Percentiles rank a stretch among this genome's conserved stretches.
phyloP scores from a whole-genome alignment of 2,888 invertebrate species.

The Oxycera nigricornis region DNA sequence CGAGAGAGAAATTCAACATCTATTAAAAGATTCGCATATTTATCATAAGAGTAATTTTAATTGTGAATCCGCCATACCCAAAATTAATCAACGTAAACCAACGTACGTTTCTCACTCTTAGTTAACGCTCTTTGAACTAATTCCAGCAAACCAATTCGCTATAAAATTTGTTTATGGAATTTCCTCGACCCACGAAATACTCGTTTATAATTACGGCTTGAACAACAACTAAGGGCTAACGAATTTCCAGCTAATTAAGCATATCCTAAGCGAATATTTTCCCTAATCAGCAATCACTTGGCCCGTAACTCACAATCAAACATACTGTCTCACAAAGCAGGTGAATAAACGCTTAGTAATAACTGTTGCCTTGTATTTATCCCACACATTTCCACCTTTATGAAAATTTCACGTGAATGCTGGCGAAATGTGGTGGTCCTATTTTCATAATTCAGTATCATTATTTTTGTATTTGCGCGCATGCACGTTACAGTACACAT shows the following conservation, averaged over 20 bases:
- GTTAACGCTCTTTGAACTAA: too few relatives aligned
- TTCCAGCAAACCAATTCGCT: too few relatives aligned
- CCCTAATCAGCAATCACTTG: neutral
- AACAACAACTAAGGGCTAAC: neutral
- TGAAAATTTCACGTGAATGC: neutral
- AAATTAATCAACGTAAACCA: too few relatives aligned
- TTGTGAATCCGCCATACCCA: too few relatives aligned
- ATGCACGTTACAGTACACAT: too few relatives aligned
- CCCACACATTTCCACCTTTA: neutral
- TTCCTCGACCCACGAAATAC: neutral
- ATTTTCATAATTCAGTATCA: neutral
- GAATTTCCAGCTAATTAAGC: conserved; percentile 2
- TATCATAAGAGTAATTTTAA: too few relatives aligned
- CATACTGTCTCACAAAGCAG: neutral
- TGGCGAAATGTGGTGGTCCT: neutral
- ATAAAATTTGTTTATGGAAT: neutral
- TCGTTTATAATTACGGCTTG: neutral
- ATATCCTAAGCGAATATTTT: neutral
- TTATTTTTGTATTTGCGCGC: neutral
- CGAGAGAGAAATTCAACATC: too few relatives aligned
- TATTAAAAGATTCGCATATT: too few relatives aligned
- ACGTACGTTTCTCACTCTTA: too few relatives aligned
- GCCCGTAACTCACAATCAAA: neutral
- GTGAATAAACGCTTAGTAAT: neutral
- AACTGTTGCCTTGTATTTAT: neutral